Evolutionary conservation across 2,797 vertebrate genomes (phyloP), one percentile per base, ranked within the genome.

Genomic region (Hemibagrus guttatus): DNA sequence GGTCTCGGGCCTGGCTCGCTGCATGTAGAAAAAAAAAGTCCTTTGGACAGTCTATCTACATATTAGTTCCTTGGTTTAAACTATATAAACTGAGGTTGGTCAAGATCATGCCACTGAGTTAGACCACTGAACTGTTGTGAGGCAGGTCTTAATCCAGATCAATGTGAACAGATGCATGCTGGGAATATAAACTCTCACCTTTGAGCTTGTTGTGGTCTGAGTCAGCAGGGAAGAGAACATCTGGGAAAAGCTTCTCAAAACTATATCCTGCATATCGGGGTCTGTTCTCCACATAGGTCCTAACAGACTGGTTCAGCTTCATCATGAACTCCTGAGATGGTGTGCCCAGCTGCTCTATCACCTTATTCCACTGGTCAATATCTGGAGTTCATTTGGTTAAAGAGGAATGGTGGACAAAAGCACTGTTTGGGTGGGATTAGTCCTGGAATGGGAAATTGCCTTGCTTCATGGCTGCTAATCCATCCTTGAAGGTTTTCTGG

Each of bases 311-410:
- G 92, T 99, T 98, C 63, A 99, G 95, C 93, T 99, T 99, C 97
- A 98, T 96, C 96, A 99, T 97, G 93, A 99, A 99, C 92, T 99
- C 98, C 0, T 97, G 96, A 84, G 97, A 96, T 0, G 98, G 98
- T 28, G 98, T 98, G 86, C 98, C 98, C 91, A 99, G 95, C 94
- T 99, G 98, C 90, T 99, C 98, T 76, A 99, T 99, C 91, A 99
- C 98, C 95, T 99, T 99, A 92, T 99, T 99, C 98, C 98, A 99
- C 88, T 99, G 98, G 95, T 99, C 98, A 93, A 99, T 99, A 96
- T 99, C 98, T 99, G 95, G 83, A 86, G 90, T 92, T 93, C 78
- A 86, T 49, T 69, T 17, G 92, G 93, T 97, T 97, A 96, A 98
- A 97, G 96, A 39, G 61, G 72, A 76, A 68, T 21, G 4, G 0